Evolutionary conservation across 2,113 vertebrate species (phyloP).

Genomic region (Indicator indicator): DNA sequence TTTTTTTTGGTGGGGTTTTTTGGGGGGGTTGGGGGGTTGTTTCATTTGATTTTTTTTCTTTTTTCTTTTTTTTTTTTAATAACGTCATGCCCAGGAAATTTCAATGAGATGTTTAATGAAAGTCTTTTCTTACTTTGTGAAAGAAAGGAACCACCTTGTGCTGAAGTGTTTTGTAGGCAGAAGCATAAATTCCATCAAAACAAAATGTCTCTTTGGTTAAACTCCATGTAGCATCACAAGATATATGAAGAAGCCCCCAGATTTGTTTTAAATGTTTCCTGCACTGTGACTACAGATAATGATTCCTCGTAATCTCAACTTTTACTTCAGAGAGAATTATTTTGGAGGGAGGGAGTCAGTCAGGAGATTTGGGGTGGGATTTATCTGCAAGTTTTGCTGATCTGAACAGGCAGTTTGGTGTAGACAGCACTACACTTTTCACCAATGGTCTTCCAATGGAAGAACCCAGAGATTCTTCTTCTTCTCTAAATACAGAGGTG

Average conservation of each 20-base stretch:
- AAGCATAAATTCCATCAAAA: neutral
- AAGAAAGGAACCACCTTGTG: neutral
- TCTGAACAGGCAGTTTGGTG: neutral
- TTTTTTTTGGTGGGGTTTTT: too few relatives aligned
- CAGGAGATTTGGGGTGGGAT: neutral
- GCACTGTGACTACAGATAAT: neutral
- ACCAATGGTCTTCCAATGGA: neutral
- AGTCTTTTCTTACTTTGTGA: neutral
- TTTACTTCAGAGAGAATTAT: neutral
- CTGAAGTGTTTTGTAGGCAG: neutral
- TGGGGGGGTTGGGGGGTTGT: too few relatives aligned
- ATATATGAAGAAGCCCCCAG: neutral
- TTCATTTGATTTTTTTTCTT: neutral
- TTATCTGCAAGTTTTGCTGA: neutral
- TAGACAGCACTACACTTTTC: neutral
- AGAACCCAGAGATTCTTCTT: neutral
- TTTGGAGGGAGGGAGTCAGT: neutral
- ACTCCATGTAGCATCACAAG: rapidly evolving
- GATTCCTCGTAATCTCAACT: neutral
- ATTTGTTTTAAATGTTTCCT: neutral
- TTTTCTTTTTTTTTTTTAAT: neutral
- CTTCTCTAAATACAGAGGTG: neutral
- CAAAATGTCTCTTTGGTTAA: neutral
- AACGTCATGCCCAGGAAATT: neutral
- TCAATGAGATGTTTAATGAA: neutral